Evolutionary conservation across 2,797 vertebrate species (phyloP).

Genomic region (Microcaecilia unicolor): DNA sequence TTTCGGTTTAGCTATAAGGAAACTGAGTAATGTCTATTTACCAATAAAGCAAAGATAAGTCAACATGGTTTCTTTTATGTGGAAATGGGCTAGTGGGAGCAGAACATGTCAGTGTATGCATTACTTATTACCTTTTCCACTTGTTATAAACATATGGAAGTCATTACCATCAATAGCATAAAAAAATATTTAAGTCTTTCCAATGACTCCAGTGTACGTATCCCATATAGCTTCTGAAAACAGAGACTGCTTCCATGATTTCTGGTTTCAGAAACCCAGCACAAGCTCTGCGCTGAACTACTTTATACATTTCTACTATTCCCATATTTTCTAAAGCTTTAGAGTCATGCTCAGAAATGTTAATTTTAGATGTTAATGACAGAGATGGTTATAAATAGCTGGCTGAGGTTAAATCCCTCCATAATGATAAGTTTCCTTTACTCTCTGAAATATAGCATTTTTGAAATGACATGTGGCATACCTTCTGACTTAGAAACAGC

Average conservation of each 20-base stretch:
- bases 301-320: slow-evolving; percentile 35
- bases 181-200: slow-evolving; percentile 55
- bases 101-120: slow-evolving; percentile 35
- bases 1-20: slow-evolving; percentile 28
- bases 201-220: slow-evolving; percentile 44
- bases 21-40: slow-evolving; percentile 59
- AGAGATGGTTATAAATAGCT: slow-evolving; percentile 70
- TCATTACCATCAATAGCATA: slow-evolving; percentile 44
- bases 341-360: slow-evolving; percentile 62
- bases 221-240: slow-evolving; percentile 35
- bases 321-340: slow-evolving; percentile 41
- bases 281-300: slow-evolving; percentile 38
- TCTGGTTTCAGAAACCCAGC: slow-evolving; percentile 36
- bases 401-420: slow-evolving; percentile 44
- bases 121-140: slow-evolving; percentile 45
- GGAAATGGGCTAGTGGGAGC: slow-evolving; percentile 13
- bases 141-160: slow-evolving; percentile 49
- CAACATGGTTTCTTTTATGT: slow-evolving; percentile 14
- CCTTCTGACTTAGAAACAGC: slow-evolving; percentile 11
- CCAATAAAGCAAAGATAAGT: slow-evolving; percentile 74
- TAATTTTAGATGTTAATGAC: slow-evolving; percentile 79
- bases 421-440: slow-evolving; percentile 51
- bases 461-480: slow-evolving; percentile 21
- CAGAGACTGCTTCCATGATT: slow-evolving; percentile 29
- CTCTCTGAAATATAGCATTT: slow-evolving; percentile 31